Evolutionary conservation across 2,888 invertebrate genomes (phyloP).

Genomic region (Homarus gammarus): DNA sequence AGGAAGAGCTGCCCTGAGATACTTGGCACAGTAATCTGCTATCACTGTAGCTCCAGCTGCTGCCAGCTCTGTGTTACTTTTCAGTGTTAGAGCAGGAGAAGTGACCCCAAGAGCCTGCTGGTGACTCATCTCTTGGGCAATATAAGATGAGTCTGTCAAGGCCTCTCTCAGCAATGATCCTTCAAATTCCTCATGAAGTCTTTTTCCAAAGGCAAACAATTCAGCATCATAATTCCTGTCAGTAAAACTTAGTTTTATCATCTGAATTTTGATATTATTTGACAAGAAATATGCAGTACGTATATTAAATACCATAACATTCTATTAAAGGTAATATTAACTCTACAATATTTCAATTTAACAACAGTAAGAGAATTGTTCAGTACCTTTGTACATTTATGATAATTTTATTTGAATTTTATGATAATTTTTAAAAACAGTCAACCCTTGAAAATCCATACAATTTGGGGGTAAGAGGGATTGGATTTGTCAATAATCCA

Average conservation of each 20-base stretch:
- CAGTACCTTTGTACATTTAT: no score
- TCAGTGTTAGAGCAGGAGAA: conserved; percentile 36
- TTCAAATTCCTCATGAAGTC: conserved; percentile 91
- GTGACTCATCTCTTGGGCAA: conserved; percentile 85
- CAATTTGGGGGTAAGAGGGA: no score
- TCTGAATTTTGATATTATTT: no score
- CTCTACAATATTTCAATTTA: no score
- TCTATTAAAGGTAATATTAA: no score
- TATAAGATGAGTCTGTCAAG: conserved; percentile 89
- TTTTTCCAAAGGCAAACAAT: conserved; percentile 90
- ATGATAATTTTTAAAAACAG: no score
- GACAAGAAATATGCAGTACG: no score
- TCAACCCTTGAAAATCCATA: no score
- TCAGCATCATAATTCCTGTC: conserved; percentile 93
- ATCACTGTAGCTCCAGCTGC: conserved; percentile 43
- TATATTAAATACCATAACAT: no score
- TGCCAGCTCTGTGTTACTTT: conserved; percentile 55
- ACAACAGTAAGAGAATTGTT: no score
- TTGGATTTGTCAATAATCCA: no score
- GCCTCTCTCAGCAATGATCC: conserved; percentile 86
- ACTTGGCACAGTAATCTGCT: conserved; percentile 42
- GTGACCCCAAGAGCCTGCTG: conserved; percentile 79
- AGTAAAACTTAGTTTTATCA: neutral
- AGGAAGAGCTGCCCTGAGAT: conserved; percentile 49
- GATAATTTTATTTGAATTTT: no score